Percentiles rank a stretch among this genome's conserved stretches.
These are phyloP conservation scores for Pseudorasbora parva DNA, from an alignment of 2,113 vertebrate species.

Conservation along the genomic window DNA sequence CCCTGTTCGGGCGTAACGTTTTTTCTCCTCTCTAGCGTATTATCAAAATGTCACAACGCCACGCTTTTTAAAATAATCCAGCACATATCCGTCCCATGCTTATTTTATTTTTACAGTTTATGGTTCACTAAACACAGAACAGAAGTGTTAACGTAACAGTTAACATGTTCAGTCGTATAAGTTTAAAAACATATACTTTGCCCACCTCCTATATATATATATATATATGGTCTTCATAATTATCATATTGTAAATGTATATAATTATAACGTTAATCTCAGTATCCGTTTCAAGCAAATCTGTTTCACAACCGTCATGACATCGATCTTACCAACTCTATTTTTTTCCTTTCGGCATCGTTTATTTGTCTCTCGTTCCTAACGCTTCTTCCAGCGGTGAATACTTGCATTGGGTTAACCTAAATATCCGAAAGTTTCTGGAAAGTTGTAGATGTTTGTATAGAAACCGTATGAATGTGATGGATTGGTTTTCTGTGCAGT, in stretches of 20 bases:
- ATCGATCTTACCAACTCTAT: slow-evolving; percentile 50
- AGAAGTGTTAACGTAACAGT: neutral
- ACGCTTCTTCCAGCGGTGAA: neutral
- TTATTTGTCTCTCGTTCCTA: slow-evolving; percentile 32
- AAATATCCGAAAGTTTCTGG: neutral
- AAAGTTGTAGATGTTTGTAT: neutral
- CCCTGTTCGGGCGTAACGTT: slow-evolving; percentile 84
- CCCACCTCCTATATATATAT: too few species aligned
- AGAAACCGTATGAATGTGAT: slow-evolving; percentile 12
- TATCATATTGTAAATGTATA: neutral
- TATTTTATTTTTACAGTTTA: too few species aligned
- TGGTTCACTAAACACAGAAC: neutral
- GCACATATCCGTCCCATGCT: too few species aligned
- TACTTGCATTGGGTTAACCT: slow-evolving; percentile 28
- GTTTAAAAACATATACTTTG: neutral
- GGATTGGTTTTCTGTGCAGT: neutral
- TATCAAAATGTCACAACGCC: neutral
- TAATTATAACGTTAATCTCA: neutral
- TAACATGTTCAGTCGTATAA: neutral
- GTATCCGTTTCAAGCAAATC: neutral
- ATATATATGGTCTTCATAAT: too few species aligned
- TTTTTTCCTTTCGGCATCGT: slow-evolving; percentile 47
- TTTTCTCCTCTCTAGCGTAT: too few species aligned
- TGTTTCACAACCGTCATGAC: neutral
- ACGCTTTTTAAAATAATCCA: neutral